These are phyloP conservation scores for Prochilodus magdalenae DNA, from an alignment of 2,113 vertebrate genomes.

Conservation along the genomic window DNA sequence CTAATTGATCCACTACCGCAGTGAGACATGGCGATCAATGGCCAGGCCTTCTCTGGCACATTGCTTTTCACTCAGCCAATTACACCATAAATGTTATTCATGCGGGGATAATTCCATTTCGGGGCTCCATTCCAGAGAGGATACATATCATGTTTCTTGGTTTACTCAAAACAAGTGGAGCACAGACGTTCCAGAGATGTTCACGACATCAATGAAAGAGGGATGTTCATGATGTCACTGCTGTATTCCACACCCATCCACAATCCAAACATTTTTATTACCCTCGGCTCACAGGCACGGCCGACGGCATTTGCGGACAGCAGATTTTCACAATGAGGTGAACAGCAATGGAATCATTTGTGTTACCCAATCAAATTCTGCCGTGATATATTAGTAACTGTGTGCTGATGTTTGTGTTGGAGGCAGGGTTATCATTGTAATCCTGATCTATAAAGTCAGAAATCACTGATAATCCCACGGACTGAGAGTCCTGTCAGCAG, in stretches of 20 bases:
- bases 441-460: constrained; percentile 12
- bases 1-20: constrained; percentile 47
- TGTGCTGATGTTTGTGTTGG: not conserved
- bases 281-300: not conserved
- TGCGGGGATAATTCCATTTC: constrained; percentile 47
- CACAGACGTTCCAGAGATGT: not conserved
- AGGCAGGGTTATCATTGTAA: constrained; percentile 21
- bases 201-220: not conserved
- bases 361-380: not conserved
- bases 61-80: constrained; percentile 33
- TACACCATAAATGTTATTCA: constrained; percentile 45
- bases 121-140: not conserved
- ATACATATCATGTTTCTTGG: constrained; percentile 3
- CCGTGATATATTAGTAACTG: not conserved
- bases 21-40: constrained; percentile 36
- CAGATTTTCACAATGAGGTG: not conserved
- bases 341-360: not conserved
- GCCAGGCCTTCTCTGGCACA: constrained; percentile 13
- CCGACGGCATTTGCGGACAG: not conserved
- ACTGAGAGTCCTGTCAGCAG: constrained; percentile 21
- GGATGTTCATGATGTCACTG: not conserved
- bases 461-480: constrained; percentile 21
- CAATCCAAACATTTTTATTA: not conserved
- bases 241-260: not conserved
- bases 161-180: constrained; percentile 9